Base-by-base conservation (phyloP, 2,888 invertebrate genomes). In the Muschampia plurimacula region DNA sequence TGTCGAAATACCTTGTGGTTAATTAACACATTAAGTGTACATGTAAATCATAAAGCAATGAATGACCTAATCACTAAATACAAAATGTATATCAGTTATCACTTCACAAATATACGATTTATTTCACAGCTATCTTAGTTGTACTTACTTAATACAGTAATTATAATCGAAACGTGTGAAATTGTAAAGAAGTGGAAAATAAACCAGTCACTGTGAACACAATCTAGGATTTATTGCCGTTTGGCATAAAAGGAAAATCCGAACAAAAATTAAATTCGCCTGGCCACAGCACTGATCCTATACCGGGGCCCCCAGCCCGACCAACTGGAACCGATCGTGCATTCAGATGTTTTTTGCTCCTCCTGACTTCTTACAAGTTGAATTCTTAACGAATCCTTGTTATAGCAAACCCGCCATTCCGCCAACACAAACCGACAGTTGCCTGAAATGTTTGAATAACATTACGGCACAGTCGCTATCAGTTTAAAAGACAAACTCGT, bases 321-420 rank as follows among this genome's bases (percentile, higher is more conserved):
- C 77, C 82, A 81, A 78, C 82, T 78, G 81, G 87, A 87, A 88
- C 89, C 86, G 87, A 89, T 83, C 86, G 82, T 83, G 84, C 86
- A 86, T 85, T 83, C 76, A 77, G 77, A 84, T 84, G 74, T 89
- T 92, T 92, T 91, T 91, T 92, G 89, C 88, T 89, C 80, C 81
- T 82, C 79, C 81, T 83, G 77, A 78, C 78, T 79, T 76, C 79
- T 79, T 69, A 79, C 80, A 78, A 79, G 75, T 75, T 73, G 77
- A 79, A 79, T 77, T 79, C 79, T 80, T 82, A 81, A 82, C 78
- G 81, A 80, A 82, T 82, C 79, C 82, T 84, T 79, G 79, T 83
- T 83, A 80, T 73, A 77, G 73, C 64, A 74, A 78, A 78, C 75
- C 70, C 73, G 66, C 74, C 49, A 60, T n/a, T n/a, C n/a, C n/a